These are phyloP conservation scores for Sebastes cheni DNA, from an alignment of 2,797 vertebrate species.

Conservation along the genomic window DNA sequence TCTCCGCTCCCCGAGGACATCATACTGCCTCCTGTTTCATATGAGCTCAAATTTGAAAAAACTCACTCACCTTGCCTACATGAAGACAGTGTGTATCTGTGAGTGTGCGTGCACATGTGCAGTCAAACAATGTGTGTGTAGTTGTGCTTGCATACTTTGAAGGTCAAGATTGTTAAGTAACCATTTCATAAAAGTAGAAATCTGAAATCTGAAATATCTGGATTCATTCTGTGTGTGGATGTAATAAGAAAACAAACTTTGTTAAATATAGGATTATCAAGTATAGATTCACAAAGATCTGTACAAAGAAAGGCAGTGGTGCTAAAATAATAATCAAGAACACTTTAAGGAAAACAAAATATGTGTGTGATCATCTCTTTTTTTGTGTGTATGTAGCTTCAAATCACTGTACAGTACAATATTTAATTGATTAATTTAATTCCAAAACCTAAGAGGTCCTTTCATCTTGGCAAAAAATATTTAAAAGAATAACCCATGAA, in stretches of 20 bases:
- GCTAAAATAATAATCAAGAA: background rate
- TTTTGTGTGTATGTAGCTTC: background rate
- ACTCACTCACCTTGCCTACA: conserved; percentile 1
- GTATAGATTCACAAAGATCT: background rate
- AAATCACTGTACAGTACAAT: background rate
- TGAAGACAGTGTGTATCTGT: background rate
- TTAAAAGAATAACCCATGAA: too few relatives aligned
- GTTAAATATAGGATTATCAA: background rate
- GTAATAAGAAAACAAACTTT: background rate
- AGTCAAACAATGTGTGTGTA: background rate
- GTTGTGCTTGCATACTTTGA: background rate
- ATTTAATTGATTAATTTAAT: background rate
- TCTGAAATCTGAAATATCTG: background rate
- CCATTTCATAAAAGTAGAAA: background rate
- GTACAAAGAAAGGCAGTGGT: background rate
- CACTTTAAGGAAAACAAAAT: too few relatives aligned
- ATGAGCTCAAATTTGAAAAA: conserved; percentile 26
- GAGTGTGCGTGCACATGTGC: background rate
- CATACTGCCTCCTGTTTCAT: conserved; percentile 19
- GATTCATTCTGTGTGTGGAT: background rate
- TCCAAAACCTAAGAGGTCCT: background rate
- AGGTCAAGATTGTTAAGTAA: background rate
- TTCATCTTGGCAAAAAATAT: background rate
- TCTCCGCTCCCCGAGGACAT: conserved; percentile 35
- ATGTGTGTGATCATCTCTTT: too few relatives aligned